A percentile compares a stretch with the other conserved stretches of the same genome.
Conservation (phyloP, 2,113 vertebrate genomes). For the Pelusios castaneus region DNA sequence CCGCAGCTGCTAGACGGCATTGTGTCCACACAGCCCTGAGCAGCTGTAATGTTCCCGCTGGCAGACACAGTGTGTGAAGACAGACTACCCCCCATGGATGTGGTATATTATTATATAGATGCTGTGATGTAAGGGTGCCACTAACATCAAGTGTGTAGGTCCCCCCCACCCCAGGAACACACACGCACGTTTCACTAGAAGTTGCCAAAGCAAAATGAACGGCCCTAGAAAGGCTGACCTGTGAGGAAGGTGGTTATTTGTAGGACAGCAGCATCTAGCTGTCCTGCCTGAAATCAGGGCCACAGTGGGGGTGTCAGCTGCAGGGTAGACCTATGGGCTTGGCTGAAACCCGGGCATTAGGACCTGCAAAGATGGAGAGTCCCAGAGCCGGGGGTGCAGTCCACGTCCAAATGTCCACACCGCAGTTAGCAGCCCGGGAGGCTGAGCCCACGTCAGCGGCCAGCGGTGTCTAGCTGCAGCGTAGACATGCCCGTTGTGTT, state of each 20-base stretch:
- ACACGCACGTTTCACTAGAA: background rate
- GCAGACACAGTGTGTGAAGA: fast-evolving
- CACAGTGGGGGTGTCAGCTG: background rate
- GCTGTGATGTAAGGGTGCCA: background rate
- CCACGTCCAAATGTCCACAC: too few species aligned
- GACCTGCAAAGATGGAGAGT: too few species aligned
- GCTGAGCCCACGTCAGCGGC: too few species aligned
- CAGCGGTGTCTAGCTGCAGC: too few species aligned
- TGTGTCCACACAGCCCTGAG: background rate
- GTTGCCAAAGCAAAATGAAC: background rate
- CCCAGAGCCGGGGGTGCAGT: too few species aligned
- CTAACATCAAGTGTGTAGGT: background rate
- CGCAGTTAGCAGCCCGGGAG: too few species aligned
- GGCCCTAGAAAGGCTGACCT: background rate
- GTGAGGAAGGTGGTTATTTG: background rate
- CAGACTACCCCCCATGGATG: background rate
- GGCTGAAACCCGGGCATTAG: too few species aligned
- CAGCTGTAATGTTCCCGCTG: too few species aligned
- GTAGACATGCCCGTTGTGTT: too few species aligned
- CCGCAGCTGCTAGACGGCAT: slow-evolving; percentile 59
- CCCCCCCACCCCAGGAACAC: background rate
- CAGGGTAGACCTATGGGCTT: background rate
- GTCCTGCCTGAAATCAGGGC: background rate
- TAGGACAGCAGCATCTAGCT: background rate
- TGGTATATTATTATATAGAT: background rate